A percentile compares a stretch with the other conserved stretches of the same genome.
Evolutionary conservation across 2,888 invertebrate species (phyloP).

Genomic region (Melinopterus prodromus): DNA sequence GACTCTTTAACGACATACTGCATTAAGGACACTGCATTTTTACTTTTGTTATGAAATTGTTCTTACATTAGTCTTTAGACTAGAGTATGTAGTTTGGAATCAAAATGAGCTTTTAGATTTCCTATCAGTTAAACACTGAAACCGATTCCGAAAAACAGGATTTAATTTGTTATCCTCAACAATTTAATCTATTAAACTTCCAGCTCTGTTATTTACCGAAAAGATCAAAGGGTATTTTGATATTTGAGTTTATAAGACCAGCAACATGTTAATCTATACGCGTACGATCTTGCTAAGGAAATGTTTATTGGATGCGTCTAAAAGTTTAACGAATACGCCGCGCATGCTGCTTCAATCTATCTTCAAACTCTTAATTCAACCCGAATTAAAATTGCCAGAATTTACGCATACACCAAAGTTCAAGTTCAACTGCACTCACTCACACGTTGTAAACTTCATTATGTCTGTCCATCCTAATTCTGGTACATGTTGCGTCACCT

Average conservation of each 20-base stretch:
- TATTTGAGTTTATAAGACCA: background rate
- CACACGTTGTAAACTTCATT: background rate
- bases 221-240: background rate
- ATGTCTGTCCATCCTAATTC: background rate
- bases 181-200: no score
- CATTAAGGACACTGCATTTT: no score
- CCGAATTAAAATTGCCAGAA: background rate
- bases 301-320: background rate
- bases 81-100: no score
- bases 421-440: background rate
- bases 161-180: no score
- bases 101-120: no score
- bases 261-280: no score
- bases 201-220: background rate
- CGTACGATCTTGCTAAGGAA: background rate
- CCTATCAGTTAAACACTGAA: no score
- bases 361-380: background rate
- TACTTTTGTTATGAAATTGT: no score
- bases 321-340: background rate
- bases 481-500: background rate
- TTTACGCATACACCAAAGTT: background rate
- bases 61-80: no score
- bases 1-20: no score
- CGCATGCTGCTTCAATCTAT: background rate
- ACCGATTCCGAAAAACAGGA: no score